A percentile compares a stretch with the other conserved stretches of the same genome.
phyloP scores from a whole-genome alignment of 53 echinoderm and acorn worm species.

The Astropecten irregularis region DNA sequence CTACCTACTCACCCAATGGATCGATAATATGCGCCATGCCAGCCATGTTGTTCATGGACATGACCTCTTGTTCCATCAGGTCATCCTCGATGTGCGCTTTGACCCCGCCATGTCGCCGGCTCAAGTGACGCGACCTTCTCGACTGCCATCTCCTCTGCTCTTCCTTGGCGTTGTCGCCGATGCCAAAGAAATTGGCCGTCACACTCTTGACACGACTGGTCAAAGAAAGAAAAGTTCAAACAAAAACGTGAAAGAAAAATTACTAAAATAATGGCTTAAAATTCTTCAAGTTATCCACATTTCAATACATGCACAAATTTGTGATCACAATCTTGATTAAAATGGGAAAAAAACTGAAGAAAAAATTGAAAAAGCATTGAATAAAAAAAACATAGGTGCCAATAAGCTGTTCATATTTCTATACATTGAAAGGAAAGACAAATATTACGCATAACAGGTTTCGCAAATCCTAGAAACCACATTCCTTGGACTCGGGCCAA shows the following conservation, averaged over 20 bases:
- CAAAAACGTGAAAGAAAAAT: not conserved
- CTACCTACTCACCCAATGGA: slow-evolving; percentile 84
- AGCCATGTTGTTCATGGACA: slow-evolving; percentile 39
- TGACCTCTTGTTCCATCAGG: slow-evolving; percentile 63
- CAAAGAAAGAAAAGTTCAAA: too few relatives aligned
- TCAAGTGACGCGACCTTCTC: slow-evolving; percentile 82
- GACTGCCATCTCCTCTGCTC: slow-evolving; percentile 87
- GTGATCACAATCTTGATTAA: too few relatives aligned
- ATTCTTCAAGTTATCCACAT: not conserved
- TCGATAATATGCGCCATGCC: slow-evolving; percentile 85
- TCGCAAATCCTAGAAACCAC: too few relatives aligned
- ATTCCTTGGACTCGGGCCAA: too few relatives aligned
- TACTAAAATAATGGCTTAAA: not conserved
- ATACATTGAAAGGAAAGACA: too few relatives aligned
- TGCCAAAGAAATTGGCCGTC: slow-evolving; percentile 95
- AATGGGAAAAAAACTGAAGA: not conserved
- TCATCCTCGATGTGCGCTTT: slow-evolving; percentile 77
- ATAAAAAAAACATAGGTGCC: not conserved
- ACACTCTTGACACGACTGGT: slow-evolving; percentile 88
- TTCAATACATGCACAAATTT: too few relatives aligned
- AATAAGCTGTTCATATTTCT: too few relatives aligned
- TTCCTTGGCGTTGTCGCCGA: slow-evolving; percentile 90
- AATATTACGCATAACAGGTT: too few relatives aligned
- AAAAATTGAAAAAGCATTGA: not conserved
- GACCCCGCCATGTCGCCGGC: slow-evolving; percentile 85